Conservation (phyloP, 2,797 vertebrate genomes). For the Astyanax mexicanus region DNA sequence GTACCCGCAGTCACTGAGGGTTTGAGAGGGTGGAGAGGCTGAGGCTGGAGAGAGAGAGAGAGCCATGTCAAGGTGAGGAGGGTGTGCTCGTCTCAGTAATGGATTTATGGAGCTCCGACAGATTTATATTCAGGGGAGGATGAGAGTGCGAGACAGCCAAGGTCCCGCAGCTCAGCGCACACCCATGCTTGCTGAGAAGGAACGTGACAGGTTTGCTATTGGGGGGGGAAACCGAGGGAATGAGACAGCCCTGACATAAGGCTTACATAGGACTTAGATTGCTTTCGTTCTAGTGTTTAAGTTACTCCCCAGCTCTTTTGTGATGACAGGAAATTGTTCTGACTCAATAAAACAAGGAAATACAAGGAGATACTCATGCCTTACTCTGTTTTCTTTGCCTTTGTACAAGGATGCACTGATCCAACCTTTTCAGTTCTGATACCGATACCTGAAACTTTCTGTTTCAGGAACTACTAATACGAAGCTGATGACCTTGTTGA, state of each 20-base stretch:
- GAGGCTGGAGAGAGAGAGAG: slow-evolving; percentile 44
- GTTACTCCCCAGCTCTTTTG: slow-evolving; percentile 1
- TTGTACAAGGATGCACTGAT: no score
- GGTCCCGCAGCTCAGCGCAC: slow-evolving; percentile 57
- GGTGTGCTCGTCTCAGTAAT: slow-evolving; percentile 43
- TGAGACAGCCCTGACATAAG: slow-evolving; percentile 33
- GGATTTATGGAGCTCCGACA: slow-evolving; percentile 55
- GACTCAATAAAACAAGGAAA: not conserved
- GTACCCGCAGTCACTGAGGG: slow-evolving; percentile 27
- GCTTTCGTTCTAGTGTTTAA: slow-evolving; percentile 42
- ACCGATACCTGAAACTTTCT: no score
- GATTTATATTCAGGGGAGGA: slow-evolving; percentile 56
- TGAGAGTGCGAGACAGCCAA: slow-evolving; percentile 51
- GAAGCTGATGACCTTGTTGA: no score
- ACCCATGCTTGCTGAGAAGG: slow-evolving; percentile 41
- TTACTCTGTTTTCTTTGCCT: not conserved
- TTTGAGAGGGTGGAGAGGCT: slow-evolving; percentile 48
- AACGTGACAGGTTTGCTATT: slow-evolving; percentile 48
- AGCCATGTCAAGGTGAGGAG: slow-evolving; percentile 47
- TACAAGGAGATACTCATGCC: not conserved
- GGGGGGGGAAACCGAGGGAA: slow-evolving; percentile 29
- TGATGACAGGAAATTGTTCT: not conserved
- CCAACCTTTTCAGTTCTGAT: no score
- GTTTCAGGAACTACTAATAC: no score
- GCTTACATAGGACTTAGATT: slow-evolving; percentile 19